Evolutionary conservation across 2,888 invertebrate species (phyloP).

Genomic region (Pollenia labialis): DNA sequence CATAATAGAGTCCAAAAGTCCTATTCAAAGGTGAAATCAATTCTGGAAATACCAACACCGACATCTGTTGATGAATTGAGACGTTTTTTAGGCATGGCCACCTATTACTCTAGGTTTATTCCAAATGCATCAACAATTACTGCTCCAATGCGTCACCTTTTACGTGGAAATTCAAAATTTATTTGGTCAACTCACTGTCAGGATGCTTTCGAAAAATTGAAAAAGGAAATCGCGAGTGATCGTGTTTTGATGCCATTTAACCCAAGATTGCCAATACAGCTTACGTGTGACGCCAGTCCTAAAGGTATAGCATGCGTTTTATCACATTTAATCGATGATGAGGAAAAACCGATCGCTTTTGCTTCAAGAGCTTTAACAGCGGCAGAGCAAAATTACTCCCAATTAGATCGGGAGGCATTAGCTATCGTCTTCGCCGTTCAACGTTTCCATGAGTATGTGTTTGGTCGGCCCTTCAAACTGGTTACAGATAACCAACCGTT

Average conservation of each 20-base stretch:
- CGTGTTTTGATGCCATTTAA: no score
- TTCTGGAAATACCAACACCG: neutral
- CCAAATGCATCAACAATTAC: neutral
- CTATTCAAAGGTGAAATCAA: neutral
- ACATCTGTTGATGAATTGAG: neutral
- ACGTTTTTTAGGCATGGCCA: constrained; percentile 16
- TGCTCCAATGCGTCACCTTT: neutral
- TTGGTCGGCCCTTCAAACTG: neutral
- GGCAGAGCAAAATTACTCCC: constrained; percentile 8
- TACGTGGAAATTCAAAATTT: constrained; percentile 52
- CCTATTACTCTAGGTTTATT: constrained; percentile 9
- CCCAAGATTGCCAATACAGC: constrained; percentile 33
- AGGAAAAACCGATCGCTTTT: constrained; percentile 56
- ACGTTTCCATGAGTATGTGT: constrained; percentile 5
- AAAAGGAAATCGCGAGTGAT: constrained; percentile 58
- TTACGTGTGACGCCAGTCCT: constrained; percentile 70
- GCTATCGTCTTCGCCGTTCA: neutral
- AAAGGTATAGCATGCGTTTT: constrained; percentile 61
- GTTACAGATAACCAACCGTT: neutral
- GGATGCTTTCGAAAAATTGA: constrained; percentile 53
- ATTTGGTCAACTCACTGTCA: constrained; percentile 58
- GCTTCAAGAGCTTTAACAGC: constrained; percentile 26
- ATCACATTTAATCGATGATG: constrained; percentile 50
- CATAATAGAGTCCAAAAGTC: neutral
- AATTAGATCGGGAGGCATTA: constrained; percentile 4